A percentile compares a stretch with the other conserved stretches of the same genome.
Evolutionary conservation across 2,888 invertebrate genomes (phyloP).

Genomic region (Heliconius cydno): DNA sequence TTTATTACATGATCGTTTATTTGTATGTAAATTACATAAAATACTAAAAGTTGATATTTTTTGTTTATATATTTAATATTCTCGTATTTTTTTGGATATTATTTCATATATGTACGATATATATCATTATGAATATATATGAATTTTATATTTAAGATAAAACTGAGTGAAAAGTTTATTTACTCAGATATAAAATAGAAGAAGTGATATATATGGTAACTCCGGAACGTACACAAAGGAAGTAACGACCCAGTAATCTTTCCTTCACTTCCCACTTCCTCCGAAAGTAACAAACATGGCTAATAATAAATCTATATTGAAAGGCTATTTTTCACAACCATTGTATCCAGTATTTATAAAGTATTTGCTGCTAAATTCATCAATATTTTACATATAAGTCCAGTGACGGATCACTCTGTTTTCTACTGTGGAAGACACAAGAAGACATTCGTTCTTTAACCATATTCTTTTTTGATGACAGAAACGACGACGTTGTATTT

Average conservation of each 20-base stretch:
- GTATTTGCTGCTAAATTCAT: not conserved
- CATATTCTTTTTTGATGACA: too few relatives aligned
- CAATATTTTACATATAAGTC: not conserved
- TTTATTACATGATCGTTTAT: conserved; percentile 20
- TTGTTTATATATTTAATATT: not conserved
- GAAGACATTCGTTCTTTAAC: too few relatives aligned
- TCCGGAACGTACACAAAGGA: conserved; percentile 18
- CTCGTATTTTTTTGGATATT: not conserved
- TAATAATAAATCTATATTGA: conserved; percentile 18
- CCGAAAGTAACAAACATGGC: conserved; percentile 9
- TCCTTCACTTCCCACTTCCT: conserved; percentile 21
- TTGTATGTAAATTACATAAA: not conserved
- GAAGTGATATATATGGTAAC: not conserved
- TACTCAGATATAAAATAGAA: not conserved
- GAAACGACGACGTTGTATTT: too few relatives aligned
- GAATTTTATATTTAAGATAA: too few relatives aligned
- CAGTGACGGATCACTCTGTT: too few relatives aligned
- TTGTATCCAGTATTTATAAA: not conserved
- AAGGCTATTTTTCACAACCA: not conserved
- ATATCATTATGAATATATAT: too few relatives aligned
- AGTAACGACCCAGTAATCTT: conserved; percentile 26
- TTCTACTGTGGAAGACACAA: too few relatives aligned
- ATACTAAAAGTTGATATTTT: not conserved
- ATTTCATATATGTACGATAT: not conserved
- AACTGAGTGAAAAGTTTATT: too few relatives aligned